Base-by-base conservation (phyloP, 2,113 vertebrate species). In the Solea senegalensis region DNA sequence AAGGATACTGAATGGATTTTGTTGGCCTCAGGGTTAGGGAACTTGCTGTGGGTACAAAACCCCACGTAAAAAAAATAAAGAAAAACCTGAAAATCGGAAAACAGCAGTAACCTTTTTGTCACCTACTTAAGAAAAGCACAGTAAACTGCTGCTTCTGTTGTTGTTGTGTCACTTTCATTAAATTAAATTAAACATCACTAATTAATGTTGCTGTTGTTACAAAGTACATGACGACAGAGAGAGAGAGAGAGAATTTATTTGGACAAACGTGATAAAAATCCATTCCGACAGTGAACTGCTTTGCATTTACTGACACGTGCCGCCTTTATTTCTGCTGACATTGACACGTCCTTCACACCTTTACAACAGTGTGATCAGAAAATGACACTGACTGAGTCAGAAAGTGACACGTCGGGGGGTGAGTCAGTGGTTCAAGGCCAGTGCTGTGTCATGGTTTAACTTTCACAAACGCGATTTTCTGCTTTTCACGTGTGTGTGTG, bases 1-100 rank as follows among this genome's bases (percentile, higher is more conserved):
- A 89, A 71, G 68, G 70, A 43, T 69, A 70, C 66, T 65, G 81
- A 86, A 81, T 87, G 69, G 79, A 84, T 87, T 90, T 84, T 67
- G 61, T 4, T 11, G 74, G 67, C 83, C 76, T 67, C 55, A 0
- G 60, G 73, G 81, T 78, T 72, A 81, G 52, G 86, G 74, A 85
- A 72, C 63, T 63, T 82, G 73, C 73, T 51, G 63, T 51, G 72
- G 60, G 74, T 73, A 82, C 88, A 83, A 78, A 78, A 83, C 64
- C 75, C 4, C 65, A 66, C 41, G 57, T 28, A 71, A 58, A 64
- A 57, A 40, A 58, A 61, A 39, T 54, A 58, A 70, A 78, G 58
- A 71, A 69, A 65, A 73, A 44, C 16, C n/a, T 2, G 3, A 40
- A 74, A 74, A 52, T 40, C 45, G 15, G 27, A 60, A 21, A 21